Evolutionary conservation across 2,113 vertebrate species (phyloP).

Genomic region (Thomomys bottae): DNA sequence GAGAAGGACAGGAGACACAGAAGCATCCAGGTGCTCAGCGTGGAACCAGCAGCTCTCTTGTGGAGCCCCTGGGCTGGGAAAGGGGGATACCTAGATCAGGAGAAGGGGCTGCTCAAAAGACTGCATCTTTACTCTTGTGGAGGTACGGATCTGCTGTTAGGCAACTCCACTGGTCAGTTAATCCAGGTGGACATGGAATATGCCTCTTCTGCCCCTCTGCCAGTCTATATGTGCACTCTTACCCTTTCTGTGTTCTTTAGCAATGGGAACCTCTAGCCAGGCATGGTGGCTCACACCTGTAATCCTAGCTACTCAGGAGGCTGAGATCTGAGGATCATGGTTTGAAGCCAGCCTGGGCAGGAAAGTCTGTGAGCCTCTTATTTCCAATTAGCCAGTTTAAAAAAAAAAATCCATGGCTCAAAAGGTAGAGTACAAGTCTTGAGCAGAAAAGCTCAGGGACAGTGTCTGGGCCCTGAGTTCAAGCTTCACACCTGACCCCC

Average conservation of each 20-base stretch:
- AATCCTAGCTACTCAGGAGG: too few species aligned
- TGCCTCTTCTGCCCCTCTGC: not conserved
- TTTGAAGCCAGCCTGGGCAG: too few species aligned
- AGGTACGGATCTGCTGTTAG: rapidly evolving
- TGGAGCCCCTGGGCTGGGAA: not conserved
- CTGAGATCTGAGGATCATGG: too few species aligned
- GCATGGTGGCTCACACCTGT: too few species aligned
- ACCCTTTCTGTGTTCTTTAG: not conserved
- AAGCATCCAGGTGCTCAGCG: not conserved
- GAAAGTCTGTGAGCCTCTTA: too few species aligned
- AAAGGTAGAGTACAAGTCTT: too few species aligned
- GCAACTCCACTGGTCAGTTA: rapidly evolving
- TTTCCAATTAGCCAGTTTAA: too few species aligned
- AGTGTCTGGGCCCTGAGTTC: too few species aligned
- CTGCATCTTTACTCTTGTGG: rapidly evolving
- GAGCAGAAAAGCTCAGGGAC: not conserved
- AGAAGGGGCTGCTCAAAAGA: not conserved
- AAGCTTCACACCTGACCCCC: too few species aligned
- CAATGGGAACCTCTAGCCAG: not conserved
- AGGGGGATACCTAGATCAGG: too few species aligned
- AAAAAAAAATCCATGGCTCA: too few species aligned
- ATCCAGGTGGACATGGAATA: rapidly evolving
- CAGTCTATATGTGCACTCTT: rapidly evolving
- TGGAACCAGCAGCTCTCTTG: not conserved
- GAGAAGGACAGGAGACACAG: not conserved